Base-by-base conservation (phyloP, 1,140 invertebrate species). In the Solen grandis region DNA sequence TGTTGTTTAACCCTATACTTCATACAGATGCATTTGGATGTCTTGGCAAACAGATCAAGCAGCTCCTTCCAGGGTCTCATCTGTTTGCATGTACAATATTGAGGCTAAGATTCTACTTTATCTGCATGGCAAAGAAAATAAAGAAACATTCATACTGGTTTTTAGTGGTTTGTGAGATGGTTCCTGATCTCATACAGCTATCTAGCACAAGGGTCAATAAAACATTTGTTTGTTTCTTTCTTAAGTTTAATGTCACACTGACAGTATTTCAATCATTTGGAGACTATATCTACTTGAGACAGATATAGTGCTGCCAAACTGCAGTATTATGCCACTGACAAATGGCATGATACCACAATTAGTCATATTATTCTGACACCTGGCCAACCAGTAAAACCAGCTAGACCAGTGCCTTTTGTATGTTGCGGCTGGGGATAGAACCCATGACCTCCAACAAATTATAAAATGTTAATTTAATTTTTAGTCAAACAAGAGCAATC, bases 401-500 rank as follows among this genome's bases (percentile, higher is more conserved):
- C n/a, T n/a, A n/a, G n/a, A n/a, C n/a, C 8, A 46, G 19, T 46
- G 41, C 8, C 41, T 46, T 46, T 46, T 8, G 41, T 19, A 46
- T 46, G 41, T 10, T 19, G 41, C 41, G 41, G 41, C 41, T 19
- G 8, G 19, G 41, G 41, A 46, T 46, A 8, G 19, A 46, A 46
- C 41, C 41, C 19, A 19, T 8, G 41, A 19, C 41, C 41, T 46
- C 41, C 41, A n/a, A n/a, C n/a, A n/a, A n/a, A n/a, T 50, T 33
- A 25, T n/a, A 36, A 31, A 38, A 41, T 70, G 25, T 55, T 35
- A 33, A 57, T 54, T 68, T 5, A 14, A 36, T 25, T 60, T 76
- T 3, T 55, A 59, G 55, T 36, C 69, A 31, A 19, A 76, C 70
- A 59, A 14, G 59, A 81, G 65, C 3, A 22, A 62, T 62, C 31